Evolutionary conservation across 2,888 invertebrate genomes (phyloP).

Genomic region (Lottia scabra): DNA sequence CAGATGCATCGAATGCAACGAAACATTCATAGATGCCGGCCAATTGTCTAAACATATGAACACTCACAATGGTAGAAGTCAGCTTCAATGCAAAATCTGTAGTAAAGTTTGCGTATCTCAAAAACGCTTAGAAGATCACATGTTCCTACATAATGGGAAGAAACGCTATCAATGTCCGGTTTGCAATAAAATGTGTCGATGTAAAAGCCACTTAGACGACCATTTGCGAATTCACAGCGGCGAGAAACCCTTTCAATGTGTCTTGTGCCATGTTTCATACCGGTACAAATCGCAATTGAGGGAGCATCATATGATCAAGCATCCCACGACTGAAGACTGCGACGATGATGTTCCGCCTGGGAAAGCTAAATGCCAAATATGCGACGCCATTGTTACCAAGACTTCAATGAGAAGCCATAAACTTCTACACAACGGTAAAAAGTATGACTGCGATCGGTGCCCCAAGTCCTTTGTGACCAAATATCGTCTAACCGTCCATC

Average conservation of each 20-base stretch:
- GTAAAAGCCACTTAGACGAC: not conserved
- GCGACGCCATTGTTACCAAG: not conserved
- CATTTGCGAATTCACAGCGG: not conserved
- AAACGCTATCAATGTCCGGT: not conserved
- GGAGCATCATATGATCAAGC: not conserved
- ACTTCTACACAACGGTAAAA: not conserved
- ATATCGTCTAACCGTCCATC: not conserved
- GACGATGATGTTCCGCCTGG: not conserved
- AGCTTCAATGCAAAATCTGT: not conserved
- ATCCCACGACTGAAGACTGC: not conserved
- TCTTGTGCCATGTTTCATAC: not conserved
- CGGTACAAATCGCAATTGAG: not conserved
- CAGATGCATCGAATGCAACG: not conserved
- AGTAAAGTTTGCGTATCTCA: not conserved
- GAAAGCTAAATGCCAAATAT: not conserved
- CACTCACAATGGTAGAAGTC: not conserved
- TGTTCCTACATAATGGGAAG: not conserved
- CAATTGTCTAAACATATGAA: not conserved
- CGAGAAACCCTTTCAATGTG: not conserved
- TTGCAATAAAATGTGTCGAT: not conserved
- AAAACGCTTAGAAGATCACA: not conserved
- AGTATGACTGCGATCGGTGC: not conserved
- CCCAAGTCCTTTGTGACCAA: not conserved
- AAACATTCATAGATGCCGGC: not conserved
- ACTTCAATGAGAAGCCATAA: not conserved